Evolutionary conservation across 2,888 invertebrate species (phyloP).

Genomic region (Anodontia alba): DNA sequence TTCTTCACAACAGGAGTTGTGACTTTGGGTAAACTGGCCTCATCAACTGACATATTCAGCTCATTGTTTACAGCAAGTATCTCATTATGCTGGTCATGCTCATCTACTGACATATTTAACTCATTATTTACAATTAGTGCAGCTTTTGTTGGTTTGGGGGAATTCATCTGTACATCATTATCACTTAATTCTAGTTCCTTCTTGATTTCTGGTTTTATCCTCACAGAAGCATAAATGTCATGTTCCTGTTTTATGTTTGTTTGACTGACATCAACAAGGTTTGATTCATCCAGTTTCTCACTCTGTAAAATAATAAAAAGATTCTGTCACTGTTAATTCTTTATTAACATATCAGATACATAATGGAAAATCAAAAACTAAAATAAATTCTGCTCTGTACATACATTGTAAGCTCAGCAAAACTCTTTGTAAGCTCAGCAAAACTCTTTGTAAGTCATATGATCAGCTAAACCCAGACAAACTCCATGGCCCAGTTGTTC

Average conservation of each 20-base stretch:
- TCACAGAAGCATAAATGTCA: background rate
- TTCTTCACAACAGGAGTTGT: background rate
- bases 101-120: background rate
- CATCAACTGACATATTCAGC: slow-evolving; percentile 1
- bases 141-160: background rate
- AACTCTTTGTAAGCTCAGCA: too few relatives aligned
- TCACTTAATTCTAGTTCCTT: background rate
- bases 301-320: background rate
- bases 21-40: background rate
- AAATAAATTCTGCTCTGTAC: too few relatives aligned
- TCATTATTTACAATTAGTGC: background rate
- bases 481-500: too few relatives aligned
- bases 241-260: background rate
- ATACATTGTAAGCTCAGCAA: too few relatives aligned
- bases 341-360: too few relatives aligned
- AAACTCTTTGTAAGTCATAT: too few relatives aligned
- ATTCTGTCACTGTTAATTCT: too few relatives aligned
- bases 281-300: background rate
- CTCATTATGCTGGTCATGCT: background rate
- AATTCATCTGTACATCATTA: background rate
- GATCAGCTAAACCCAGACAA: too few relatives aligned
- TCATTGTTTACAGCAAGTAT: background rate
- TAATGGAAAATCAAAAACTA: too few relatives aligned
- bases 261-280: background rate
- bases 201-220: background rate